phyloP scores from a whole-genome alignment of 2,888 invertebrate species.

The Congeria kusceri region DNA sequence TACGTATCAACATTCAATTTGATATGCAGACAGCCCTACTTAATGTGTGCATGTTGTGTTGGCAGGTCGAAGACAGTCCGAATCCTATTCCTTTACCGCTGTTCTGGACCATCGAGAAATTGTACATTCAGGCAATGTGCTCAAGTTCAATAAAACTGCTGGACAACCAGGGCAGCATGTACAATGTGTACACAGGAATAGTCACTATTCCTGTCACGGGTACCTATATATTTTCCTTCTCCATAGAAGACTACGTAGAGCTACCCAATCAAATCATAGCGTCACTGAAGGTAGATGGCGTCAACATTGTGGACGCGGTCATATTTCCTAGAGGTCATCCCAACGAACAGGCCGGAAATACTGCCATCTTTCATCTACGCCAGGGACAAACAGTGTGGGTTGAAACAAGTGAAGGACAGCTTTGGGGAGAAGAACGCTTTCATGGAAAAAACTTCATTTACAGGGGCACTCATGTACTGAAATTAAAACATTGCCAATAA shows the following conservation, averaged over 20 bases:
- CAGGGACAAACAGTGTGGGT: conserved; percentile 17
- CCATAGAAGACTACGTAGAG: background rate
- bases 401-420: background rate
- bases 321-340: background rate
- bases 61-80: background rate
- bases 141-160: conserved; percentile 20
- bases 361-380: conserved; percentile 4
- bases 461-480: background rate
- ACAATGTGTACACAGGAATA: conserved; percentile 14
- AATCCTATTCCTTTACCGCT: conserved; percentile 12
- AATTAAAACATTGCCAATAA: no score
- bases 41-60: no score
- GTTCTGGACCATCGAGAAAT: background rate
- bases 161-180: conserved; percentile 14
- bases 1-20: no score
- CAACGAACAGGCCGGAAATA: conserved; percentile 5
- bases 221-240: conserved; percentile 4
- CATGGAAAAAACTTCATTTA: background rate
- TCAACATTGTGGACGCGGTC: conserved; percentile 20
- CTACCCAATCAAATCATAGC: background rate
- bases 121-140: background rate
- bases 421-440: background rate
- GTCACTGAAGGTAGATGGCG: conserved; percentile 8
- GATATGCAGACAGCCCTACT: no score
- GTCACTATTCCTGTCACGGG: conserved; percentile 16